Evolutionary conservation across 2,797 vertebrate genomes (phyloP), one percentile per base, ranked within the genome.

Genomic region (Gephyroberyx darwinii): DNA sequence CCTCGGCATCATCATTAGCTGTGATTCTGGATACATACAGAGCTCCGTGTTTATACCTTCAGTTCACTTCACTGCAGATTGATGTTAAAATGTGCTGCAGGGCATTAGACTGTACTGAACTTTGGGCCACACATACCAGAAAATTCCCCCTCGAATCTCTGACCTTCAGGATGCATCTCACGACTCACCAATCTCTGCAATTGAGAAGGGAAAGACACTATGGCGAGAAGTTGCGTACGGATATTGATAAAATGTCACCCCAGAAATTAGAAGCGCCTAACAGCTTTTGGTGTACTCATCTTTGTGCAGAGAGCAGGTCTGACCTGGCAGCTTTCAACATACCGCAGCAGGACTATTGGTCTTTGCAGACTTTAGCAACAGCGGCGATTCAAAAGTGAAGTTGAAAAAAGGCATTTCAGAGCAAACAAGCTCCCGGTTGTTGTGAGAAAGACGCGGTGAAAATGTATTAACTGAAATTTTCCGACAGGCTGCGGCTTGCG

Each of bases 171-270:
- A 62, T 7, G 56, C 56, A 7, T 65, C 74, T 75, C 37, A 26
- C 52, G 59, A 69, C 71, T 75, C 62, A 26, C 22, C 1, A 13
- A 47, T 14, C 75, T 75, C 75, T 74, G 87, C 88, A 92, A 91
- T 82, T 79, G 86, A 90, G 81, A 76, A 73, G 84, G 79, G 84
- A 85, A 86, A 80, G 84, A 78, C 80, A 80, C 78, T 63, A 74
- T 16, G 12, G 70, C 48, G 80, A 75, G 84, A 84, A 68, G 82
- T 81, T 82, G 77, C 77, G 84, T 69, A 72, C 74, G 75, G 48
- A 77, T 93, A 93, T 93, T 90, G 93, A 93, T 83, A 75, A 93
- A 91, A 90, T 85, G 92, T 92, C 92, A 91, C 74, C 72, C 78
- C 86, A 71, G 88, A 89, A 92, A 93, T 93, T 88, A 93, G 88